Evolutionary conservation across 2,888 invertebrate genomes (phyloP), one percentile per base, ranked within the genome.

Genomic region (Sicus ferrugineus): DNA sequence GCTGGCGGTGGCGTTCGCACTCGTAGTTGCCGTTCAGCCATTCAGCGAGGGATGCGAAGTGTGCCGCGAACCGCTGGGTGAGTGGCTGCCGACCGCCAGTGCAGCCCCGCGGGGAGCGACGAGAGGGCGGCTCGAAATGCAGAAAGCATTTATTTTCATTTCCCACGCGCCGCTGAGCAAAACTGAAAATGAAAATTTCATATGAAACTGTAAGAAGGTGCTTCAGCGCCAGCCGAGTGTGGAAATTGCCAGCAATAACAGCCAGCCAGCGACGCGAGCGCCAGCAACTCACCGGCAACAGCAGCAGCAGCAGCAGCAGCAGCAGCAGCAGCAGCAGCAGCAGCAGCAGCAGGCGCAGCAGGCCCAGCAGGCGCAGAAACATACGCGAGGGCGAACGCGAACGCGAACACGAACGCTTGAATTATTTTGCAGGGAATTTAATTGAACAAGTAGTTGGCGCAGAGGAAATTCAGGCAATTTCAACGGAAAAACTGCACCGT

Each of bases 181-280:
- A 67, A 67, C 59, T 67, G 67, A 67, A 67, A 67, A 67, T 67
- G 59, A 59, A 67, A 67, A 59, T 67, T 67, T 67, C 46, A 67
- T 67, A 50, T 59, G 67, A 59, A 61, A 61, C 23, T 38, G 42
- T 61, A 61, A 42, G 42, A 42, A 42, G 46, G 38, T 61, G n/a
- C 61, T 46, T 61, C 34, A 28, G 61, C 21, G 61, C 61, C 61
- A 61, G 5, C 61, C 9, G 38, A 61, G 61, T 61, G 61, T 61
- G 38, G 38, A 59, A 59, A 59, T 59, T 59, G 34, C 59, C 31
- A 38, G 21, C 59, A 59, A 50, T 31, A 62, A 23, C 61, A 68
- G 48, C 11, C 5, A 11, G 50, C 6, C n/a, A 19, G 11, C 68
- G 28, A n/a, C 56, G 28, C 14, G n/a, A 61, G 58, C 61, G 66